These are phyloP conservation scores for Philantomba maxwellii DNA, from an alignment of 2,113 vertebrate species.

Conservation along the genomic window DNA sequence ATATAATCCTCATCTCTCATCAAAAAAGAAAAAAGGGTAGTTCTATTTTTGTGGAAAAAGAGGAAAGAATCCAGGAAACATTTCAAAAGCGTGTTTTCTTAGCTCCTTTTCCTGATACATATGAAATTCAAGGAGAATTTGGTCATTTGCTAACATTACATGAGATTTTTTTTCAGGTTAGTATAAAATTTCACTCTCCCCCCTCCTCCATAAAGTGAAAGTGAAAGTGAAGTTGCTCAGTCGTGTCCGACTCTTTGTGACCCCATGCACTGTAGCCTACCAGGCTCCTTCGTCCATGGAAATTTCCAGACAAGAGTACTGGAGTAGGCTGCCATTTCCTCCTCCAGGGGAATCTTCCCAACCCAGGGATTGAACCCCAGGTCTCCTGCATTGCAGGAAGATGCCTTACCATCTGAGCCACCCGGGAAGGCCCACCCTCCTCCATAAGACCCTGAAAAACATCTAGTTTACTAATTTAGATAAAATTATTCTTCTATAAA, in stretches of 20 bases:
- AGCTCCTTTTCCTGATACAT: neutral
- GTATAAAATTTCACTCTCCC: neutral
- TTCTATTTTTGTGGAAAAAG: slow-evolving; percentile 29
- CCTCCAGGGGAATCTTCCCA: no score
- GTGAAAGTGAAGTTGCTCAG: no score
- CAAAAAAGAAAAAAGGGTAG: neutral
- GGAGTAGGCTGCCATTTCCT: no score
- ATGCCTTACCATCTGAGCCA: no score
- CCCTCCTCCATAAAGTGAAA: neutral
- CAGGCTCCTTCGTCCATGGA: no score
- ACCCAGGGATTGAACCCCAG: no score
- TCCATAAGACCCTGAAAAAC: neutral
- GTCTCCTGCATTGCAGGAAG: no score
- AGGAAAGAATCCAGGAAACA: slow-evolving; percentile 14
- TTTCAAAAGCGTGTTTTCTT: slow-evolving; percentile 6
- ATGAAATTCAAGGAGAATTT: neutral
- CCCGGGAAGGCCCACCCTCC: neutral
- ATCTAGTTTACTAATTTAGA: neutral
- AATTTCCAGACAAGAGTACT: no score
- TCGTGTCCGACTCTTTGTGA: no score
- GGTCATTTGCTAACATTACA: slow-evolving; percentile 13
- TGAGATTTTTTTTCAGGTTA: neutral
- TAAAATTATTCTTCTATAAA: neutral
- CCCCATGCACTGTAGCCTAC: no score
- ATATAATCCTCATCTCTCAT: neutral